Evolutionary conservation across 2,113 vertebrate genomes (phyloP), one percentile per base, ranked within the genome.

Genomic region (Motacilla tschutschensis): DNA sequence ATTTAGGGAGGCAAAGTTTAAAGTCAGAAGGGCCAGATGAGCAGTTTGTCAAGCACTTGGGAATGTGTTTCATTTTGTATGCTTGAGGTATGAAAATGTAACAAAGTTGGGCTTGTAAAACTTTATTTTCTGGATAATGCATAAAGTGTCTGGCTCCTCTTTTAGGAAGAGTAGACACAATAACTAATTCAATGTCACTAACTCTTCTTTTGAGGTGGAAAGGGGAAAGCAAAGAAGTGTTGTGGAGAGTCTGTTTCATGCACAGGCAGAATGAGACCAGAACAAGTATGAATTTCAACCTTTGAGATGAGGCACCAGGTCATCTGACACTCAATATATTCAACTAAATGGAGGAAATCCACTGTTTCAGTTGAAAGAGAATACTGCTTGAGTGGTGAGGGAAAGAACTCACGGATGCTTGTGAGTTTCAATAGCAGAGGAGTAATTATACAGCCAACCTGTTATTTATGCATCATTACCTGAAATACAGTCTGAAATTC

Each of bases 51-150:
- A 57, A 12, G 22, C 29, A 10, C n/a, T 67, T 44, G 10, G 18
- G 14, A 74, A 36, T 3, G 0, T 1, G 0, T 4, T 17, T 35
- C 5, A 46, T 70, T 77, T 66, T 70, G 1, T 58, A 9, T 25
- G 13, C 22, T 18, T 63, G 46, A 74, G 44, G 26, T 16, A 12
- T 8, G 17, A 66, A 83, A 63, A 87, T 87, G 16, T 51, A 59
- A 59, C 19, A 44, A 25, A n/a, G 4, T 28, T 60, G 28, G 20
- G 17, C 24, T 88, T 51, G 14, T 87, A 55, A 73, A 65, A 43
- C 57, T 33, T 48, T 21, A 5, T 40, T 78, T 78, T 54, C 33
- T 73, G 31, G 3, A 15, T 71, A 36, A 43, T 19, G 8, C 19
- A 18, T 26, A 16, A 62, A 75, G 22, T 20, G 3, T 21, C 26